Evolutionary conservation across 64 coral and sea anemone genomes (phyloP).

Genomic region (Pocillopora verrucosa): DNA sequence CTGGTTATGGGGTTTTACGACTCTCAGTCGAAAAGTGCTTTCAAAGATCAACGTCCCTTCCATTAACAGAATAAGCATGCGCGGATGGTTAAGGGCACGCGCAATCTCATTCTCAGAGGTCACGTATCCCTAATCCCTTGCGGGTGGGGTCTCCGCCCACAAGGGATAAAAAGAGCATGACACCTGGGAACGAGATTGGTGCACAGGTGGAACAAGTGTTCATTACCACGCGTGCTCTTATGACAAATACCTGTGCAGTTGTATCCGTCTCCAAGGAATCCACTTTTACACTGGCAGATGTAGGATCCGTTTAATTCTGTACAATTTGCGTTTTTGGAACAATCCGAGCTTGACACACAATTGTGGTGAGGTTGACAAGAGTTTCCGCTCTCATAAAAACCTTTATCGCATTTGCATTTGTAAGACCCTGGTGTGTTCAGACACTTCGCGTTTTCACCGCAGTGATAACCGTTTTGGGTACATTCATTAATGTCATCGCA

Average conservation of each 20-base stretch:
- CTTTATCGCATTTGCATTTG: not conserved
- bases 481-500: constrained; percentile 53
- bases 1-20: no score
- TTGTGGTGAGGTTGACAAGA: not conserved
- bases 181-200: no score
- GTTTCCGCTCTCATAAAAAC: not conserved
- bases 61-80: no score
- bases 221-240: no score
- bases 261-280: not conserved
- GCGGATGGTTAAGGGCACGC: no score
- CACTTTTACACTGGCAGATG: not conserved
- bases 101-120: no score
- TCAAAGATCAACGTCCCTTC: no score
- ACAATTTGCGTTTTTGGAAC: not conserved
- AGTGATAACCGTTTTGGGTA: not conserved
- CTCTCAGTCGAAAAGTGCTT: no score
- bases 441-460: not conserved
- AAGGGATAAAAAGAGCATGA: no score
- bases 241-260: not conserved
- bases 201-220: no score
- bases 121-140: no score
- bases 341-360: not conserved
- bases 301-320: not conserved
- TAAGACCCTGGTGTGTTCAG: constrained; percentile 18
- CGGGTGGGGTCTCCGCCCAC: no score